Conservation (phyloP, 2,888 invertebrate genomes). For the Ophion obscuratus region DNA sequence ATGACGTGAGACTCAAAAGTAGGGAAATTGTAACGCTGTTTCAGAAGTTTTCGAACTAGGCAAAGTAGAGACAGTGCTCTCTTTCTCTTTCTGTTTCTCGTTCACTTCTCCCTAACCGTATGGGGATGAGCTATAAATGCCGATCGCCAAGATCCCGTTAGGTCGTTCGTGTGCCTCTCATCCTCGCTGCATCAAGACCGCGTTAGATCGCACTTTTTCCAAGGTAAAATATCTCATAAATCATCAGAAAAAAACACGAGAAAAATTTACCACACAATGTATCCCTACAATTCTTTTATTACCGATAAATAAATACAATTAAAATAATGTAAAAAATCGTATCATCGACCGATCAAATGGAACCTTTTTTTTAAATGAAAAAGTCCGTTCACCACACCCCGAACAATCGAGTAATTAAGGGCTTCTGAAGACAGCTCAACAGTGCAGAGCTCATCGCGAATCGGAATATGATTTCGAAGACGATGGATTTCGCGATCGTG, state of each 20-base stretch:
- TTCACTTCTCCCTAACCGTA: slow-evolving; percentile 47
- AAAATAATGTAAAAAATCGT: neutral
- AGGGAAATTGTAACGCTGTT: slow-evolving; percentile 44
- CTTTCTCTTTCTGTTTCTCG: slow-evolving; percentile 26
- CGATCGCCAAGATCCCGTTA: slow-evolving; percentile 62
- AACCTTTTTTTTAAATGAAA: neutral
- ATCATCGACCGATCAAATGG: neutral
- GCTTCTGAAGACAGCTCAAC: neutral
- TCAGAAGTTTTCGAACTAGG: slow-evolving; percentile 35
- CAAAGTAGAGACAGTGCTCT: slow-evolving; percentile 30
- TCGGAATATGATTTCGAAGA: slow-evolving; percentile 24
- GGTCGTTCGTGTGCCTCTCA: slow-evolving; percentile 54
- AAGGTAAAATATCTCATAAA: neutral
- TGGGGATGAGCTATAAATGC: slow-evolving; percentile 69
- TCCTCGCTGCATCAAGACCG: slow-evolving; percentile 56
- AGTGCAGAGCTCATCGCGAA: neutral
- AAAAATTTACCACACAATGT: neutral
- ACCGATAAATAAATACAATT: neutral
- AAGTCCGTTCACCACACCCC: neutral
- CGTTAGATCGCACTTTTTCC: slow-evolving; percentile 27
- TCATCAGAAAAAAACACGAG: neutral
- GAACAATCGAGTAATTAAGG: neutral
- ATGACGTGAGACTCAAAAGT: neutral
- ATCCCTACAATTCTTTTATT: neutral
- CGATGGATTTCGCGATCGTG: slow-evolving; percentile 12